Base-by-base conservation (phyloP, 2,888 invertebrate species). In the Nomada hirtipes region DNA sequence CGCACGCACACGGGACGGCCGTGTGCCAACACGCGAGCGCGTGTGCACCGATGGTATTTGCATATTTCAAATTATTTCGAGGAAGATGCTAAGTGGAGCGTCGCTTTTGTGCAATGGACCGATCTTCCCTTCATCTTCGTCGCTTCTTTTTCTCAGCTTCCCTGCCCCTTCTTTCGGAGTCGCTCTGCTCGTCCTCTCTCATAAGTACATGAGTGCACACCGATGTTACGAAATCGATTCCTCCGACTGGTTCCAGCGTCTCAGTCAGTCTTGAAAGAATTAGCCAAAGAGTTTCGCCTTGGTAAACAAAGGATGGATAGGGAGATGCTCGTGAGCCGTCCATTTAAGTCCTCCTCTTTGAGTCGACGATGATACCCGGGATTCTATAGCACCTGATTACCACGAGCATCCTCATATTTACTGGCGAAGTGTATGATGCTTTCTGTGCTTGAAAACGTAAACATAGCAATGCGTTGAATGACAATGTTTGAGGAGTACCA, bases 1-100 rank as follows among this genome's bases (percentile, higher is more conserved):
- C 57, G 68, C 86, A 80, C 84, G 75, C 78, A 80, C 79, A 82
- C 83, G 50, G 42, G 13, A 57, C 65, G 65, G 60, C 61, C 77
- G 69, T 79, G 74, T 72, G 67, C 73, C 74, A 61, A 80, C 82
- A 72, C 70, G 77, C 65, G 64, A 47, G 59, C 72, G 74, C 76
- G 79, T 55, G 84, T 82, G 83, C 86, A 82, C 79, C 79, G 72
- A 83, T 81, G 82, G 76, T 79, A 90, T 90, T 91, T 90, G 90
- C 91, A 90, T 90, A 91, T 90, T 90, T 91, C 88, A 89, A 91
- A 91, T 91, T 90, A 90, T 91, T 91, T 90, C 88, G 86, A 85
- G 88, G 87, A 90, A 89, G 83, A 88, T 71, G 85, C 84, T 86
- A 85, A 87, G 84, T 85, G 86, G 84, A 88, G 87, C 86, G 82